These are phyloP conservation scores for Amphiprion percula DNA, from an alignment of 2,113 vertebrate genomes.

Conservation along the genomic window DNA sequence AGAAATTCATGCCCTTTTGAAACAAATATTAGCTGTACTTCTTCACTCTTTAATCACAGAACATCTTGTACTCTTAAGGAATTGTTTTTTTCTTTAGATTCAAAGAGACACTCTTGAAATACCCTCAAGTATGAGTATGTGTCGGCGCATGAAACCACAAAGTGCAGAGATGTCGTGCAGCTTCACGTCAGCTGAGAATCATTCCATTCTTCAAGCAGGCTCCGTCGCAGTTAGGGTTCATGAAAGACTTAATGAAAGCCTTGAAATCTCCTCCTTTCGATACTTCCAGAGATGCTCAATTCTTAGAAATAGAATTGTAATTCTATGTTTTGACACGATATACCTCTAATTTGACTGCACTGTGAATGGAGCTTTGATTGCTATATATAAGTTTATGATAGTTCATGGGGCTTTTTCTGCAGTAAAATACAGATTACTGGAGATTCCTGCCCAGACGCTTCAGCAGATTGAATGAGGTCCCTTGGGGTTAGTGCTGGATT, in stretches of 20 bases:
- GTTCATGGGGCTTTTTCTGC: slow-evolving; percentile 18
- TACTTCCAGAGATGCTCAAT: slow-evolving; percentile 61
- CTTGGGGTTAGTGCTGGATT: slow-evolving; percentile 39
- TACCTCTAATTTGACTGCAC: slow-evolving; percentile 65
- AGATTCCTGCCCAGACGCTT: slow-evolving; percentile 11
- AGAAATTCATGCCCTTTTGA: background rate
- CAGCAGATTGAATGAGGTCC: slow-evolving; percentile 22
- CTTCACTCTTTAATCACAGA: background rate
- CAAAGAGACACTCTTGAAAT: slow-evolving; percentile 63
- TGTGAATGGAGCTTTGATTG: slow-evolving; percentile 62
- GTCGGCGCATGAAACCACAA: slow-evolving; percentile 68
- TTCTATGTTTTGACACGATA: slow-evolving; percentile 63
- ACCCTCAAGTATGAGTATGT: slow-evolving; percentile 66
- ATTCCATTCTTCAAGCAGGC: slow-evolving; percentile 46
- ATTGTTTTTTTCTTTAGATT: slow-evolving; percentile 44
- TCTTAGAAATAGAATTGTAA: slow-evolving; percentile 74
- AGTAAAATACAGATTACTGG: slow-evolving; percentile 34
- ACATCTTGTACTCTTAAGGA: slow-evolving; percentile 30
- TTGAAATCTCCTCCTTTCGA: slow-evolving; percentile 25
- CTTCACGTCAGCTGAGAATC: slow-evolving; percentile 56
- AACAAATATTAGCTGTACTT: background rate
- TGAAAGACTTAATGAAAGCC: slow-evolving; percentile 67
- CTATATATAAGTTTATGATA: slow-evolving; percentile 63
- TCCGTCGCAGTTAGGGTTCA: slow-evolving; percentile 37
- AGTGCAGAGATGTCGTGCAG: slow-evolving; percentile 57